Evolutionary conservation across 2,113 vertebrate genomes (phyloP).

Genomic region (Plecturocebus donacophilus): DNA sequence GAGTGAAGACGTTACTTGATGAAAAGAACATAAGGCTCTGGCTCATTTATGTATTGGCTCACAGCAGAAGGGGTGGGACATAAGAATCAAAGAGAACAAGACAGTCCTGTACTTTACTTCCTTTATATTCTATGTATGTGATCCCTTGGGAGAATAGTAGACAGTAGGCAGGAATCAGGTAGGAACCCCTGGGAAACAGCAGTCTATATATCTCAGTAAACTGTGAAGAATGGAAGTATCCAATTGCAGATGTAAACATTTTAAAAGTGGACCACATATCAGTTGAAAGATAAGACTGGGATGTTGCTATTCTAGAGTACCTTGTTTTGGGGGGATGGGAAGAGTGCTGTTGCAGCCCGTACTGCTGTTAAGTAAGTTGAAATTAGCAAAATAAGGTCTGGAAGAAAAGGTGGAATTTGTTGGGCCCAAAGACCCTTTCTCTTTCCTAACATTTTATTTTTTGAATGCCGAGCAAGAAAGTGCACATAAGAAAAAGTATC

Average conservation of each 20-base stretch:
- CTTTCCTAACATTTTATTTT: background rate
- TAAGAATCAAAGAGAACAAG: background rate
- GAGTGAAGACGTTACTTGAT: constrained; percentile 1
- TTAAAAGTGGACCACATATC: background rate
- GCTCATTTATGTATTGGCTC: background rate
- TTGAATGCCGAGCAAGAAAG: background rate
- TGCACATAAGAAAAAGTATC: background rate
- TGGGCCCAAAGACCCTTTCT: background rate
- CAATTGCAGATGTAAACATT: background rate
- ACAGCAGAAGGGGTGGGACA: background rate
- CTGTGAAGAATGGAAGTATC: background rate
- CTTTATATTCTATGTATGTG: background rate
- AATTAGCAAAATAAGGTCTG: background rate
- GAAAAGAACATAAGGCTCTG: background rate
- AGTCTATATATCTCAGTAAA: background rate
- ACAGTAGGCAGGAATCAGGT: background rate
- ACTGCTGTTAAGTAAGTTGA: background rate
- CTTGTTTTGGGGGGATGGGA: background rate
- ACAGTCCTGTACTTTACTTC: background rate
- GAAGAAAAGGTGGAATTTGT: background rate
- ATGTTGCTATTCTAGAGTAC: background rate
- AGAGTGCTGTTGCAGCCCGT: background rate
- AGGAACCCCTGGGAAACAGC: background rate
- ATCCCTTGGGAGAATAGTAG: background rate
- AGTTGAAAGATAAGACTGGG: background rate